phyloP scores from a whole-genome alignment of 2,888 invertebrate species.

The Conus canariensis region DNA sequence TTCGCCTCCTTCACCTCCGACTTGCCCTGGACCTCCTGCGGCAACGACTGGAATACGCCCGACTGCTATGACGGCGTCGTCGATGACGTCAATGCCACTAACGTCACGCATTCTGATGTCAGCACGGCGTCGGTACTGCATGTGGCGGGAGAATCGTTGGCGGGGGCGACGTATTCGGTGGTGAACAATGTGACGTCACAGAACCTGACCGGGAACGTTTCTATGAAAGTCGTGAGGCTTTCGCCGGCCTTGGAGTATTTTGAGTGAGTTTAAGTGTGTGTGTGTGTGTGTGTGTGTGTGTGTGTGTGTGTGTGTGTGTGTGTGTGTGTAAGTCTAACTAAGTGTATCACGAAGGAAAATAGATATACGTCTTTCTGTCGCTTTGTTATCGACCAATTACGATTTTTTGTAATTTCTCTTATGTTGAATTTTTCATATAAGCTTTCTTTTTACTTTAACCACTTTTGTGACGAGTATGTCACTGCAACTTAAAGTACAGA shows the following conservation, averaged over 20 bases:
- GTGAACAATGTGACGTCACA: conserved; percentile 31
- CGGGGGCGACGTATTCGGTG: conserved; percentile 22
- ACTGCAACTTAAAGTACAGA: too few species aligned
- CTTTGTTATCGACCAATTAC: too few species aligned
- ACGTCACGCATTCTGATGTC: conserved; percentile 15
- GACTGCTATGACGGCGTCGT: conserved; percentile 77
- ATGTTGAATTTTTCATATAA: too few species aligned
- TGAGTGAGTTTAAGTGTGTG: conserved; percentile 84
- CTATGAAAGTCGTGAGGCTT: conserved; percentile 15
- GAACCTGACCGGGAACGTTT: background rate
- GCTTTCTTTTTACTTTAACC: too few species aligned
- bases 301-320: conserved; percentile 19
- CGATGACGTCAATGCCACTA: conserved; percentile 6
- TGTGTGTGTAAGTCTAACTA: background rate
- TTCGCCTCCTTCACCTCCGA: conserved; percentile 94
- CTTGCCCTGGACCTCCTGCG: conserved; percentile 88
- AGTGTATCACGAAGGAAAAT: background rate
- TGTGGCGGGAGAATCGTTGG: background rate
- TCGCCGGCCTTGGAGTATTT: conserved; percentile 94
- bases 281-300: conserved; percentile 19
- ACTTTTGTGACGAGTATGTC: too few species aligned
- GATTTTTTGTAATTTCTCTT: too few species aligned
- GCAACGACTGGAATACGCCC: conserved; percentile 95
- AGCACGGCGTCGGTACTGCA: conserved; percentile 19
- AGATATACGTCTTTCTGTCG: too few species aligned